A percentile compares a stretch with the other conserved stretches of the same genome.
These are phyloP conservation scores for Betta splendens DNA, from an alignment of 2,797 vertebrate species.

Conservation along the genomic window DNA sequence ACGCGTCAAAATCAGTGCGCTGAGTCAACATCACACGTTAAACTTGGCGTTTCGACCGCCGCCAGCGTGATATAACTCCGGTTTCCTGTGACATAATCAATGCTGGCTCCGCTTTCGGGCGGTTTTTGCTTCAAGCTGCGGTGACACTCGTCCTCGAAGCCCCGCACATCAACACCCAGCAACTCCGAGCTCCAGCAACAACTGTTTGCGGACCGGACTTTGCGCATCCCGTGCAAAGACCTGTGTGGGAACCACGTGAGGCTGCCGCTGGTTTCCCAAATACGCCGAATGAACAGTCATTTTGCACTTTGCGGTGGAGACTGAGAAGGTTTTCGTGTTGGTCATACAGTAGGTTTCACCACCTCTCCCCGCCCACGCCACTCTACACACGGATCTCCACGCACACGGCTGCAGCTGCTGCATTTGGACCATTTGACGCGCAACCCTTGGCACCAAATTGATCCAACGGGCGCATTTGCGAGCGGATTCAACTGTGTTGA, in stretches of 20 bases:
- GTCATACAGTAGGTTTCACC: not conserved
- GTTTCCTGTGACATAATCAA: not conserved
- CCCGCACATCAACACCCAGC: not conserved
- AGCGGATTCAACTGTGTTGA: not conserved
- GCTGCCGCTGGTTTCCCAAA: not conserved
- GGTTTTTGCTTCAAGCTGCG: not conserved
- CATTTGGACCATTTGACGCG: not conserved
- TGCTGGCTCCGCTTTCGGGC: not conserved
- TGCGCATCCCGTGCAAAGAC: not conserved
- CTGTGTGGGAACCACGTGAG: rapidly evolving
- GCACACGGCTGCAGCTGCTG: no score
- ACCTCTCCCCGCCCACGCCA: slow-evolving; percentile 4
- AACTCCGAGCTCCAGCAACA: not conserved
- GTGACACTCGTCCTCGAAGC: not conserved
- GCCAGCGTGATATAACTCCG: no score
- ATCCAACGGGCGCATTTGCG: not conserved
- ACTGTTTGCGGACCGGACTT: slow-evolving; percentile 4
- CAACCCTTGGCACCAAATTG: no score
- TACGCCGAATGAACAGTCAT: not conserved
- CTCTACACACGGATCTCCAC: not conserved
- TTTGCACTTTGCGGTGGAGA: not conserved
- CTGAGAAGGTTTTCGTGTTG: slow-evolving; percentile 1
- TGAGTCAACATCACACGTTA: no score
- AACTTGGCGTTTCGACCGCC: no score
- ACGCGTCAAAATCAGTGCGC: not conserved